Percentiles rank a stretch among this genome's conserved stretches.
phyloP scores from a whole-genome alignment of 1,140 invertebrate genomes.

The Dendroctonus ponderosae region DNA sequence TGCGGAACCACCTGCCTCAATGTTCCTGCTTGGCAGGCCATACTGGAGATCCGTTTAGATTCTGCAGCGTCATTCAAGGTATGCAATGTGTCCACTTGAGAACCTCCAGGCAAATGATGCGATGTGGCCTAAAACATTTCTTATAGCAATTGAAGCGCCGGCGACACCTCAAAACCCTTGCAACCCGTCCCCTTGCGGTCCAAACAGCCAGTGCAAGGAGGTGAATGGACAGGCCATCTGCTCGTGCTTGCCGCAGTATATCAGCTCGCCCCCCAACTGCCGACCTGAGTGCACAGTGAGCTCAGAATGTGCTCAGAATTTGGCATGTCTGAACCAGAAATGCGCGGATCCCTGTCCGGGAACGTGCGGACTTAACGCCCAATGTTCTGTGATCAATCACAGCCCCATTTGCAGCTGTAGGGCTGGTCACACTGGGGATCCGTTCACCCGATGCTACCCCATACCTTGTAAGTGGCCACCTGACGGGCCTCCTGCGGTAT shows the following conservation, averaged over 20 bases:
- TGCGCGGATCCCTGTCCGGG: constrained; percentile 72
- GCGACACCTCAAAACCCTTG: constrained; percentile 57
- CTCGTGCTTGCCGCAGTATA: constrained; percentile 68
- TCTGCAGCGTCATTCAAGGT: constrained; percentile 61
- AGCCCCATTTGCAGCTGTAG: constrained; percentile 62
- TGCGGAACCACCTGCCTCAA: constrained; percentile 59
- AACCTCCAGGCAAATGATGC: not conserved
- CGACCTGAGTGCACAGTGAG: constrained; percentile 77
- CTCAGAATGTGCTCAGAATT: constrained; percentile 70
- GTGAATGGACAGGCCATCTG: constrained; percentile 61
- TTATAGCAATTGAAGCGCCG: constrained; percentile 56
- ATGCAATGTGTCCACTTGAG: not conserved
- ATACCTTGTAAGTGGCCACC: constrained; percentile 51
- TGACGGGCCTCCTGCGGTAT: not conserved
- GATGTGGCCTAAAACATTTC: not conserved
- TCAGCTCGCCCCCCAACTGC: constrained; percentile 73
- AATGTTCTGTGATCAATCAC: constrained; percentile 67
- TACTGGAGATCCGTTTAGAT: constrained; percentile 63
- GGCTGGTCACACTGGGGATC: constrained; percentile 59
- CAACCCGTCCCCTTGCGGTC: constrained; percentile 65
- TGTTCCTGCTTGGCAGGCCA: constrained; percentile 60
- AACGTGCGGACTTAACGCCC: constrained; percentile 62
- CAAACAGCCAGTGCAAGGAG: constrained; percentile 70
- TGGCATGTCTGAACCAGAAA: constrained; percentile 74
- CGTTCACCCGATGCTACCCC: constrained; percentile 57